A percentile compares a stretch with the other conserved stretches of the same genome.
phyloP scores from a whole-genome alignment of 2,797 vertebrate species.

The Oryzias dopingdopingensis region DNA sequence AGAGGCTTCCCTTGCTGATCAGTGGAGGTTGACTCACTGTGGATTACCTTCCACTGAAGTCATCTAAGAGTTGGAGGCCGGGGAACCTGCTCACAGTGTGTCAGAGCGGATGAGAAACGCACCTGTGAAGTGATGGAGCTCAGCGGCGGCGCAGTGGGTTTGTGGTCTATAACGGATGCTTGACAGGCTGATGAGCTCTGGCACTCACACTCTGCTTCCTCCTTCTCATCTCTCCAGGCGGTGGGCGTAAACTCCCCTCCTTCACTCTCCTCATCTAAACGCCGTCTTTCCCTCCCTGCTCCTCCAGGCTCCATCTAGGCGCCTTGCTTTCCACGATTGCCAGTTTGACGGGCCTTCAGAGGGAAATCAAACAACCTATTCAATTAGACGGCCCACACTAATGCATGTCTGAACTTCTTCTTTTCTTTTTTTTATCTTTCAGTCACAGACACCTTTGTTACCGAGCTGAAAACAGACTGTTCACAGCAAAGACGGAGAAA shows the following conservation, averaged over 20 bases:
- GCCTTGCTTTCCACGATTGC: constrained; percentile 52
- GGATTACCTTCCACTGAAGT: constrained; percentile 34
- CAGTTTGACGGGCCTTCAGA: constrained; percentile 67
- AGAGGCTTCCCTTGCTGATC: constrained; percentile 53
- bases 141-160: constrained; percentile 47
- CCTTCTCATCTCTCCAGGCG: constrained; percentile 60
- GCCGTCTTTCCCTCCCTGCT: constrained; percentile 40
- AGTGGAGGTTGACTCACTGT: constrained; percentile 52
- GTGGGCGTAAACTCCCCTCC: constrained; percentile 59
- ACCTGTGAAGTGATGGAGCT: constrained; percentile 59
- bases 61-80: constrained; percentile 15
- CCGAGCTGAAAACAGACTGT: constrained; percentile 66
- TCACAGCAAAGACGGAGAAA: constrained; percentile 62
- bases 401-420: constrained; percentile 54
- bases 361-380: constrained; percentile 68
- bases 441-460: constrained; percentile 66
- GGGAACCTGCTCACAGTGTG: constrained; percentile 31
- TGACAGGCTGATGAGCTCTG: constrained; percentile 62
- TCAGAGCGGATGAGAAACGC: constrained; percentile 42
- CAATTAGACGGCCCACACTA: constrained; percentile 69
- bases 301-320: constrained; percentile 34
- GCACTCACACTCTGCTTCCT: constrained; percentile 49
- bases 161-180: constrained; percentile 73
- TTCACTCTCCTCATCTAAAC: constrained; percentile 55
- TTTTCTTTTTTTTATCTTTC: constrained; percentile 60